phyloP scores from a whole-genome alignment of 1,140 invertebrate species.

The Caerostris darwini region DNA sequence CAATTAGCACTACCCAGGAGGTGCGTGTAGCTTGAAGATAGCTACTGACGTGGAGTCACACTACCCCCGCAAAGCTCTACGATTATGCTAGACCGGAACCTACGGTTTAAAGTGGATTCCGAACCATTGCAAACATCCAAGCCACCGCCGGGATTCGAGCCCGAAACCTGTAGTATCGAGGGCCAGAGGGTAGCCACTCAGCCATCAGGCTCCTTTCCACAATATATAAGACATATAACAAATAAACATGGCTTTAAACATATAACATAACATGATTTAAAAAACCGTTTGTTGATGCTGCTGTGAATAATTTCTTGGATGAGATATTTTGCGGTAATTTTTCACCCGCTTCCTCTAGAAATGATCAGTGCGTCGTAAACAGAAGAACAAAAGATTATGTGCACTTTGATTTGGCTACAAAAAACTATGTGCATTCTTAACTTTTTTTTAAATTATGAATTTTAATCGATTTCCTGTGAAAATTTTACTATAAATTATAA shows the following conservation, averaged over 20 bases:
- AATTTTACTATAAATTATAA: background rate
- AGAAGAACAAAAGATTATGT: background rate
- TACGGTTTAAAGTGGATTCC: too few relatives aligned
- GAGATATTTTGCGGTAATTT: conserved; percentile 14
- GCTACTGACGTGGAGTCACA: too few relatives aligned
- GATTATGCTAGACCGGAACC: too few relatives aligned
- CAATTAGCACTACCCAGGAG: too few relatives aligned
- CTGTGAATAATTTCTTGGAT: background rate
- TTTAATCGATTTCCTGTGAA: background rate
- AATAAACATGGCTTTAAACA: too few relatives aligned
- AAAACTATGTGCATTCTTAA: background rate
- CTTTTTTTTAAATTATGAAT: background rate
- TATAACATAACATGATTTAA: too few relatives aligned
- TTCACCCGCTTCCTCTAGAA: background rate
- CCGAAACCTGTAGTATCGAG: background rate
- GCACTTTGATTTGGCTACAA: background rate
- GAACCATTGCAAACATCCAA: too few relatives aligned
- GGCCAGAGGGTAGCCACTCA: background rate
- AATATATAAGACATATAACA: too few relatives aligned
- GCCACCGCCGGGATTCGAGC: background rate
- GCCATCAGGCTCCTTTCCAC: background rate
- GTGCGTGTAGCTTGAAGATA: too few relatives aligned
- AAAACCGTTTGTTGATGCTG: background rate
- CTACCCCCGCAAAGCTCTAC: too few relatives aligned
- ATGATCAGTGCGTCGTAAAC: background rate